These are phyloP conservation scores for Xestia c-nigrum DNA, from an alignment of 2,888 invertebrate genomes.

Conservation along the genomic window DNA sequence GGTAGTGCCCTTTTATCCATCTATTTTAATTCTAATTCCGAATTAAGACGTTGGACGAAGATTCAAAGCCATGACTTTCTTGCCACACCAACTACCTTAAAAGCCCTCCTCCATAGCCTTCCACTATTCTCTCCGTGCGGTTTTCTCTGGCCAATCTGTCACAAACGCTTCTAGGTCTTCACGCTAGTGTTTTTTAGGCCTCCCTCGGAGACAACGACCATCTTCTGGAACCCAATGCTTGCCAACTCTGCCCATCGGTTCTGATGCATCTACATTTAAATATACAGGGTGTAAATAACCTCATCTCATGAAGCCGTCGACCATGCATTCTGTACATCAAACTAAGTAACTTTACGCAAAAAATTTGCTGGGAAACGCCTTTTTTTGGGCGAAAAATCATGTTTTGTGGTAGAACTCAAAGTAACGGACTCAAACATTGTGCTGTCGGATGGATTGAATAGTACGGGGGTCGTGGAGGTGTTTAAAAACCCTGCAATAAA, in stretches of 20 bases:
- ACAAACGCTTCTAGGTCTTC: background rate
- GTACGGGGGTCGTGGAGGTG: no score
- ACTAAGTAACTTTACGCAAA: no score
- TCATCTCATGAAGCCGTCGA: no score
- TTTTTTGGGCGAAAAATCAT: no score
- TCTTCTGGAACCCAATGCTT: background rate
- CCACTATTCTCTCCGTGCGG: background rate
- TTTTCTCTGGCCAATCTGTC: background rate
- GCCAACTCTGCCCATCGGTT: background rate
- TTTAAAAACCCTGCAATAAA: no score
- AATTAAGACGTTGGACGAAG: background rate
- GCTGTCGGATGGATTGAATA: no score
- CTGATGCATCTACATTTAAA: constrained; percentile 1
- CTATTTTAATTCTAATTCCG: background rate
- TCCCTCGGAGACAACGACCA: background rate
- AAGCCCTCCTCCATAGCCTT: background rate
- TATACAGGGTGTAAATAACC: background rate
- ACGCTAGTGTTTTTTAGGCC: background rate
- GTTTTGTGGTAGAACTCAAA: no score
- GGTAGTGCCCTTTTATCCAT: background rate
- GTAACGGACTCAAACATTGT: no score
- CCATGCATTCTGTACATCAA: no score
- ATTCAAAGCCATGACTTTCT: background rate
- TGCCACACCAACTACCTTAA: background rate
- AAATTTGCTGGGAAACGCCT: no score